Conservation (phyloP, 2,888 invertebrate species). For the Coecobrya sp. region DNA sequence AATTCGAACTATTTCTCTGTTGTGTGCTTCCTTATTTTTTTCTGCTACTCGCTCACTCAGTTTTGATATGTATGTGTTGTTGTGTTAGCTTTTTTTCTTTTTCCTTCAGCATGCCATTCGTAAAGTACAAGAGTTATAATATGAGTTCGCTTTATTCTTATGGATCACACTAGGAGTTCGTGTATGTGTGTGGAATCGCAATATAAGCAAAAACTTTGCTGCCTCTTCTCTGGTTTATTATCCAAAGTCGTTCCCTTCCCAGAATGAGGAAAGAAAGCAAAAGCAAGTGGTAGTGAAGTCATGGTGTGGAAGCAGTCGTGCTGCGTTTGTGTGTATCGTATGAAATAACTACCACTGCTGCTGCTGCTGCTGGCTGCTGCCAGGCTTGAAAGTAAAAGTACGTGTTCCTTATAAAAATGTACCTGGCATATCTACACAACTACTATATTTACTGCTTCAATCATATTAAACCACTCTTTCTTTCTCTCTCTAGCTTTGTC, state of each 20-base stretch:
- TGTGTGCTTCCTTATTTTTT: conserved; percentile 62
- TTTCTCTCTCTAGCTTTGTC: conserved; percentile 59
- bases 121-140: conserved; percentile 21
- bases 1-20: conserved; percentile 68
- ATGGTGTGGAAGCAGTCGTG: conserved; percentile 47
- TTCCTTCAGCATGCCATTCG: conserved; percentile 45
- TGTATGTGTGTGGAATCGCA: conserved; percentile 76
- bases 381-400: conserved; percentile 73
- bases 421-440: neutral
- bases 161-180: conserved; percentile 69
- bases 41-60: neutral
- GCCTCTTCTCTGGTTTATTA: conserved; percentile 61
- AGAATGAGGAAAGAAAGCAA: conserved; percentile 72
- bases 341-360: conserved; percentile 34
- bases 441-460: conserved; percentile 58
- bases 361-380: conserved; percentile 1
- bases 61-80: conserved; percentile 16
- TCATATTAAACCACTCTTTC: conserved; percentile 50
- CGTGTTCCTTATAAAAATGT: conserved; percentile 32
- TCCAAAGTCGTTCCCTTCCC: conserved; percentile 39
- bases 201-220: conserved; percentile 63
- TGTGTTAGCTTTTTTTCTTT: conserved; percentile 14
- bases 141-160: conserved; percentile 38
- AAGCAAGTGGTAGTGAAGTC: conserved; percentile 54
- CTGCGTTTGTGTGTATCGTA: conserved; percentile 57